Base-by-base conservation (phyloP, 64 coral and sea anemone species). In the Pocillopora verrucosa region DNA sequence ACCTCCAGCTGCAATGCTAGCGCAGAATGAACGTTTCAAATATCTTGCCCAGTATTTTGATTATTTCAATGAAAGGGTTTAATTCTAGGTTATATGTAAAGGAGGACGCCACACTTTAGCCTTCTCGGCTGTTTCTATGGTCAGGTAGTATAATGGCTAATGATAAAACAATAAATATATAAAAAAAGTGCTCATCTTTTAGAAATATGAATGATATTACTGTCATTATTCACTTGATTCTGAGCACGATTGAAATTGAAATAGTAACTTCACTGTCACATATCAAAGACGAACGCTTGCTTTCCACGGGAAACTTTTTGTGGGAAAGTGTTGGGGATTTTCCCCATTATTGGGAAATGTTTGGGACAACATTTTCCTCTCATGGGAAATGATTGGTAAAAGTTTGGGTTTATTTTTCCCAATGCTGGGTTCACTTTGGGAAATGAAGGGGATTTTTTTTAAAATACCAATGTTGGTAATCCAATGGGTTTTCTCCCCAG, bases 401-500 rank as follows among this genome's bases (percentile, higher is more conserved):
- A 78, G 38, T n/a, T n/a, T n/a, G n/a, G n/a, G n/a, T n/a, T n/a
- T n/a, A 78, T 78, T 78, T 78, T 78, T 45, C 76, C 9, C 76
- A 57, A 59, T n/a, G n/a, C n/a, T n/a, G n/a, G n/a, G n/a, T 77
- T 77, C 41, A 77, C 34, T 76, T 41, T 76, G 76, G 76, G 15
- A 58, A 59, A 78, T 57, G 30, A 57, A 78, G 22, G 76, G 16
- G 56, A 78, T 13, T 64, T 1, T 3, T 64, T 64, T 64, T 64
- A 64, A 64, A 64, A 64, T 35, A 76, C 74, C 74, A 76, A 45
- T 35, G 37, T 76, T 76, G 74, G 74, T 1, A 76, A 76, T 76
- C 11, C 34, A 76, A 76, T 76, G 36, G 74, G 74, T 76, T 76
- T 15, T 36, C 37, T 45, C 37, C 74, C 74, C 74, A 76, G 37